These are phyloP conservation scores for Cynodonichthys magdalenae DNA, from an alignment of 2,797 vertebrate species.

Conservation along the genomic window DNA sequence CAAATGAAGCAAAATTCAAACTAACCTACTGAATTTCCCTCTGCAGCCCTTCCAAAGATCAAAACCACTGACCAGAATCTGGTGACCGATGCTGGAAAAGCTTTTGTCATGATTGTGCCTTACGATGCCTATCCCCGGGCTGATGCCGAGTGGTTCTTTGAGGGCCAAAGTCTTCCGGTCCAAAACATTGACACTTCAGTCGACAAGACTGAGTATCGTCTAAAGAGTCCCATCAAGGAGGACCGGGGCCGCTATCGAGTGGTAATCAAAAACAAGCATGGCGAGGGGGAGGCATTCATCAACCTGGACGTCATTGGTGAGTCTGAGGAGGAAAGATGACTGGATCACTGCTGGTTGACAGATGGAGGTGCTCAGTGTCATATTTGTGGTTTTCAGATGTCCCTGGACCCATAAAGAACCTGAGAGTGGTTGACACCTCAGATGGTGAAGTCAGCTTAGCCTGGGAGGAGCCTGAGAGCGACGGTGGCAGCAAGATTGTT, in stretches of 20 bases:
- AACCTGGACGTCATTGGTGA: constrained; percentile 95
- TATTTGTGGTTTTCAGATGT: constrained; percentile 82
- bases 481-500: constrained; percentile 95
- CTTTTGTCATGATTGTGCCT: constrained; percentile 91
- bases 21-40: background rate
- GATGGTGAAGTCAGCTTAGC: constrained; percentile 96
- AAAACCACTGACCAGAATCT: constrained; percentile 95
- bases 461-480: constrained; percentile 96
- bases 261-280: constrained; percentile 94
- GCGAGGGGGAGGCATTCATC: constrained; percentile 91
- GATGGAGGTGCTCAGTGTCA: background rate
- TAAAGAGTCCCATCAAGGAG: constrained; percentile 89
- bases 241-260: constrained; percentile 91
- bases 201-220: constrained; percentile 90
- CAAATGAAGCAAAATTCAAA: background rate
- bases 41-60: constrained; percentile 91
- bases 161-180: constrained; percentile 83
- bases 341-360: background rate
- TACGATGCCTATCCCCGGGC: constrained; percentile 96
- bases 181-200: constrained; percentile 90
- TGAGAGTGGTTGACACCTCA: constrained; percentile 91
- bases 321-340: constrained; percentile 33
- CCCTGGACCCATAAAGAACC: constrained; percentile 92
- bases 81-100: constrained; percentile 93
- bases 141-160: constrained; percentile 92